Conservation (phyloP, 92 coral and sea anemone species). For the Muricea muricata region DNA sequence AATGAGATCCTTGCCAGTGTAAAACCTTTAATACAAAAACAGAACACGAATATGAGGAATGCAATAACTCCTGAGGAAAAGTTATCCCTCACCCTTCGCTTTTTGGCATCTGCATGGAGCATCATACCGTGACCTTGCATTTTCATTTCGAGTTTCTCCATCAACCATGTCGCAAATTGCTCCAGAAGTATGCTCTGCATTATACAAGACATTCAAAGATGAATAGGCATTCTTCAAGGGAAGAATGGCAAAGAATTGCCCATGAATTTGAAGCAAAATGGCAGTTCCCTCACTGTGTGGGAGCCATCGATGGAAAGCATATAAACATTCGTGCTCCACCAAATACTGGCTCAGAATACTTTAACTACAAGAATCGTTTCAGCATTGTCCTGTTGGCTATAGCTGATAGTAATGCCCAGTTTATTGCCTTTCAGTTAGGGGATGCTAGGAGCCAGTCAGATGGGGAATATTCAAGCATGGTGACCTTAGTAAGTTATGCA, state of each 20-base stretch:
- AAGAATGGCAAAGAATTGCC: conserved; percentile 58
- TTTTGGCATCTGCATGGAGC: conserved; percentile 54
- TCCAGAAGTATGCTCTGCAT: not conserved
- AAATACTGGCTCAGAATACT: conserved; percentile 68
- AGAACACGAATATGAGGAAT: not conserved
- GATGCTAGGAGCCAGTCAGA: conserved; percentile 64
- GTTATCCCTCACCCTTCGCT: conserved; percentile 63
- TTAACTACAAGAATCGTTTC: conserved; percentile 67
- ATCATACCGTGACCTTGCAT: conserved; percentile 21
- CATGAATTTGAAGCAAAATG: conserved; percentile 60
- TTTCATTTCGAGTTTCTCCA: conserved; percentile 47
- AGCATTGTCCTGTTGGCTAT: conserved; percentile 67
- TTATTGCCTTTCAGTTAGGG: conserved; percentile 53
- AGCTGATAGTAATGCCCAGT: conserved; percentile 62
- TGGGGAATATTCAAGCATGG: conserved; percentile 71
- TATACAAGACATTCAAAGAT: not conserved
- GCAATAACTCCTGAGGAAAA: conserved; percentile 50
- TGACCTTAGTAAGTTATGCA: conserved; percentile 32
- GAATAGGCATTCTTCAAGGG: not conserved
- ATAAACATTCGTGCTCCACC: conserved; percentile 65
- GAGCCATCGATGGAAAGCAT: conserved; percentile 77
- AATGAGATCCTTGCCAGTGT: no score
- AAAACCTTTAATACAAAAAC: no score
- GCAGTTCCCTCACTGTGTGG: conserved; percentile 73
- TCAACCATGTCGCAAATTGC: conserved; percentile 40